Evolutionary conservation across 1,140 invertebrate species (phyloP), one percentile per base, ranked within the genome.

Genomic region (Octopus bimaculoides): DNA sequence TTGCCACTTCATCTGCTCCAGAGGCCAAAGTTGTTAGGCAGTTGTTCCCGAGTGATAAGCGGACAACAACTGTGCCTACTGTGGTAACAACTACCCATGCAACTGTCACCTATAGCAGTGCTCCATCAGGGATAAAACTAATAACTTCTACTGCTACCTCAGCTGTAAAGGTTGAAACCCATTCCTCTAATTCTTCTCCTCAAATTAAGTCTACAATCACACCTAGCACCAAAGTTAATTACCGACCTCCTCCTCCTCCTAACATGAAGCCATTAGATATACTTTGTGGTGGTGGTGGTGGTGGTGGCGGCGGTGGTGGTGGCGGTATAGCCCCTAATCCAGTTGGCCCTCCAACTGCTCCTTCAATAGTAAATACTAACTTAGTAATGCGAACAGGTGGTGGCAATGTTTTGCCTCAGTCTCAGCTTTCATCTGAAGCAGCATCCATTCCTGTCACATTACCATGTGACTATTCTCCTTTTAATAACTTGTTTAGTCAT

Each of bases 401-500:
- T 6, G 79, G 75, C n/a, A 81, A 56, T 12, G 12, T 54, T 20
- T 9, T 74, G 52, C 53, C 53, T 54, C 80, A 81, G 20, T 74
- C 52, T 54, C 81, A 78, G 66, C 66, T 71, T 71, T 71, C 66
- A 6, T 20, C 66, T 14, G 66, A 71, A 20, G 26, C 66, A 20
- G 66, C 17, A 71, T 76, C 75, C 20, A n/a, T 52, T 86, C 61
- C 77, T 71, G 66, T 71, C 77, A 75, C 81, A 20, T 78, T 84
- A 9, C 83, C 83, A 10, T 83, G 81, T 17, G 94, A 95, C 82
- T 96, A 96, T 88, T 94, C 94, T 1, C 91, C 96, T 7, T 96
- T 96, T 84, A 94, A 94, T 84, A 93, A 95, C 85, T 91, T 91
- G 1, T 94, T 94, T 83, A 92, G 92, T 77, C 93, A 93, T 87